Base-by-base conservation (phyloP, 2,797 vertebrate genomes). In the Heliangelus exortis region DNA sequence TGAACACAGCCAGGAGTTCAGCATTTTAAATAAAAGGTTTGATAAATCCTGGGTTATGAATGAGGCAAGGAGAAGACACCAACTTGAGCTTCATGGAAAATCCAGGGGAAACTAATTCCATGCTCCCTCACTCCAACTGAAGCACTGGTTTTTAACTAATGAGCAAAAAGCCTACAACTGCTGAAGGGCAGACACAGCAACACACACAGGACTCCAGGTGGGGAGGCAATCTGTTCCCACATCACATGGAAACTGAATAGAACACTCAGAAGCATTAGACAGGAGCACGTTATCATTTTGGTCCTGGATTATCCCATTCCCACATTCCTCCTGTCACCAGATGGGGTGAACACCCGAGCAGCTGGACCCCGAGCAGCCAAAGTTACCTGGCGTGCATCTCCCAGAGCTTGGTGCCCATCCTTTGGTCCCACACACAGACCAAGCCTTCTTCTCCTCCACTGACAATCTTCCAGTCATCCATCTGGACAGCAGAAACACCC, bases 401-500 rank as follows among this genome's bases (percentile, higher is more conserved):
- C 99, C 99, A 99, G 55, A 99, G 98, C 57, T 99, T 99, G 17
- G 98, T 98, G 90, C 97, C 98, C 98, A 98, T 99, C 87, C 99
- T 98, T 84, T 98, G 98, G 93, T 99, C 99, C 99, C 99, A 99
- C 81, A 99, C 98, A 0, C 98, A 99, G 78, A 99, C 98, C 97
- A 99, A 87, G 7, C 99, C 99, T 69, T 99, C 99, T 5, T 97
- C 98, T 12, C 99, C 99, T 1, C 99, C 99, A 2, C 99, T 99
- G 93, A 99, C 98, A 0, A 99, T 91, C 95, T 99, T 99, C 99
- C 99, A 99, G 95, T 99, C 99, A 1, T 99, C 99, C 74, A 98
- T 98, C 97, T 98, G 98, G 57, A 99, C 98, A 0, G 98, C 96
- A 0, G 98, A 98, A 89, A 99, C 99, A 0, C 99, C 99, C 47